Conservation (phyloP, 2,888 invertebrate species). For the Parnassius orleans region DNA sequence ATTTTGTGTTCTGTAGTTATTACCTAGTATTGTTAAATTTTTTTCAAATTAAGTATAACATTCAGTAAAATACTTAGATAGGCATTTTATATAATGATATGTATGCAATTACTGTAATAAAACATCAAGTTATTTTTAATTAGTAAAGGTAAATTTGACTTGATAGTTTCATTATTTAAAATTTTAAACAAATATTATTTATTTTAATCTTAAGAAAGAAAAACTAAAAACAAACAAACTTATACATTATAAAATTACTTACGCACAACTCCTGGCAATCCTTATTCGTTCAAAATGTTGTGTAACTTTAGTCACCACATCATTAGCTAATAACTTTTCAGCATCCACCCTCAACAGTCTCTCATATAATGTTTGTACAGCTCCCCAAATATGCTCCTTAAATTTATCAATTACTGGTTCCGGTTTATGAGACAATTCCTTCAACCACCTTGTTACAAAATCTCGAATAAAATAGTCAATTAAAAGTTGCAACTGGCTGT, state of each 20-base stretch:
- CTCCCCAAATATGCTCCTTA: conserved; percentile 92
- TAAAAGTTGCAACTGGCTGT: conserved; percentile 90
- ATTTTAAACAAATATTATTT: too few species aligned
- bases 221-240: too few species aligned
- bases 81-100: too few species aligned
- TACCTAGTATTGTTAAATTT: too few species aligned
- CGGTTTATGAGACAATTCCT: conserved; percentile 84
- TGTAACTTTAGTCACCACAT: conserved; percentile 90
- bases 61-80: too few species aligned
- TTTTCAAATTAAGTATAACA: too few species aligned
- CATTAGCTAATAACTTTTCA: conserved; percentile 90
- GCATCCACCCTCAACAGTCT: conserved; percentile 88
- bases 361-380: conserved; percentile 86
- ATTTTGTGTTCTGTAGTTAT: too few species aligned
- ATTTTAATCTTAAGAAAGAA: too few species aligned
- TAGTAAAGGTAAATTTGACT: too few species aligned
- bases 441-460: conserved; percentile 89
- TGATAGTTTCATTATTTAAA: too few species aligned
- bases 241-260: conserved; percentile 56
- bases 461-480: conserved; percentile 90
- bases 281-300: conserved; percentile 93
- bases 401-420: conserved; percentile 83
- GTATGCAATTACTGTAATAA: too few species aligned
- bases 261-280: conserved; percentile 87
- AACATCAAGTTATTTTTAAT: too few species aligned